phyloP scores from a whole-genome alignment of 1,140 invertebrate species.

The Anthonomus grandis region DNA sequence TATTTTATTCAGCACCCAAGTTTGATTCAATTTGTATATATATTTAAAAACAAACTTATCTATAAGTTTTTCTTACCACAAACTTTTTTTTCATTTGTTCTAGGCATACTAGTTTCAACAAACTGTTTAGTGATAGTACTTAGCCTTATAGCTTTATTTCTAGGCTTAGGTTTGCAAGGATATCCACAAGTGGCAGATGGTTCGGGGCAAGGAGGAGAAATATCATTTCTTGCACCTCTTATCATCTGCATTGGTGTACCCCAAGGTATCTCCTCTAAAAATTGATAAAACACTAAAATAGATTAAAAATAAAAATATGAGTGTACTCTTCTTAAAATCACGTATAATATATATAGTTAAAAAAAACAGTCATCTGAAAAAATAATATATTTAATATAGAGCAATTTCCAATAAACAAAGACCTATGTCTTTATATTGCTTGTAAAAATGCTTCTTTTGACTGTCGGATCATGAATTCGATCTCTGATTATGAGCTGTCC shows the following conservation, averaged over 20 bases:
- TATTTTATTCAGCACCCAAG: neutral
- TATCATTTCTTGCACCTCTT: constrained; percentile 1
- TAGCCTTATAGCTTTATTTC: constrained; percentile 10
- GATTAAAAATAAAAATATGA: too few species aligned
- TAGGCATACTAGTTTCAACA: constrained; percentile 7
- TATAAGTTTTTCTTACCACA: constrained; percentile 8
- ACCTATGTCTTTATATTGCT: constrained; percentile 6
- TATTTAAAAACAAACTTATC: neutral
- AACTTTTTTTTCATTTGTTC: neutral
- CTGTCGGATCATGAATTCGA: constrained; percentile 49
- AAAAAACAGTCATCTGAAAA: too few species aligned
- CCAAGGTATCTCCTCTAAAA: constrained; percentile 9
- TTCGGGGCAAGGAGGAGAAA: constrained; percentile 10
- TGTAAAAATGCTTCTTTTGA: constrained; percentile 1
- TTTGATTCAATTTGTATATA: neutral
- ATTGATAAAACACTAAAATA: neutral
- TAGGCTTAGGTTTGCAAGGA: constrained; percentile 1
- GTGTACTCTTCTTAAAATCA: too few species aligned
- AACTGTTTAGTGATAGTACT: constrained; percentile 15
- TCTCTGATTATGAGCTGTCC: constrained; percentile 57
- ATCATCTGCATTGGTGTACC: constrained; percentile 16
- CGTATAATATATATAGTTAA: too few species aligned
- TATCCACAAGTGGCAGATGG: neutral
- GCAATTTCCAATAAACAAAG: too few species aligned
- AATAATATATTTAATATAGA: too few species aligned